These are phyloP conservation scores for Typhlichthys eigenmanni DNA, from an alignment of 2,797 vertebrate species.

Conservation along the genomic window DNA sequence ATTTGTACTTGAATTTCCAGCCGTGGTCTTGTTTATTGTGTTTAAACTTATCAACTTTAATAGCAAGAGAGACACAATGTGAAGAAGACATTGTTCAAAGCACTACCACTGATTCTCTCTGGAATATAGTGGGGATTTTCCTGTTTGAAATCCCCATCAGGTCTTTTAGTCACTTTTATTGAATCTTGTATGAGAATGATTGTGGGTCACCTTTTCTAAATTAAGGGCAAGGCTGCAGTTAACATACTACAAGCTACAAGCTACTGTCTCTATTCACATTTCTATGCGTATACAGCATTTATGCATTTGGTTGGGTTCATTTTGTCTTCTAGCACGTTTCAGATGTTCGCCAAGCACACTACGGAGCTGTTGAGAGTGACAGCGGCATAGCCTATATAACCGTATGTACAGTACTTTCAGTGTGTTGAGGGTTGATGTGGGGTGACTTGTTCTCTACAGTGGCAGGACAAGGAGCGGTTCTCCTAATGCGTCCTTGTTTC, in stretches of 20 bases:
- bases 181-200: background rate
- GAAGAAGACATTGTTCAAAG: background rate
- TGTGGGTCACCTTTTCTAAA: too few species aligned
- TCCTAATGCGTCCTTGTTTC: conserved; percentile 24
- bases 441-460: background rate
- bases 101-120: background rate
- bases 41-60: background rate
- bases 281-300: too few species aligned
- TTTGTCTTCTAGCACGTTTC: conserved; percentile 49
- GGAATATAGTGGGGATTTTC: conserved; percentile 1
- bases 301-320: too few species aligned
- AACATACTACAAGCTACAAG: too few species aligned
- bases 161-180: conserved; percentile 2
- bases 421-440: too few species aligned
- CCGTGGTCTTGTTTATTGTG: background rate
- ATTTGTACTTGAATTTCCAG: too few species aligned
- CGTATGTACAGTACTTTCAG: conserved; percentile 55
- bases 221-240: too few species aligned
- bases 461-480: background rate
- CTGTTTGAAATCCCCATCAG: background rate
- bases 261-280: too few species aligned
- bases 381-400: conserved; percentile 63
- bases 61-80: background rate
- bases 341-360: conserved; percentile 35
- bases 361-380: conserved; percentile 54